These are phyloP conservation scores for Colinus virginianus DNA, from an alignment of 2,113 vertebrate genomes.

Conservation along the genomic window DNA sequence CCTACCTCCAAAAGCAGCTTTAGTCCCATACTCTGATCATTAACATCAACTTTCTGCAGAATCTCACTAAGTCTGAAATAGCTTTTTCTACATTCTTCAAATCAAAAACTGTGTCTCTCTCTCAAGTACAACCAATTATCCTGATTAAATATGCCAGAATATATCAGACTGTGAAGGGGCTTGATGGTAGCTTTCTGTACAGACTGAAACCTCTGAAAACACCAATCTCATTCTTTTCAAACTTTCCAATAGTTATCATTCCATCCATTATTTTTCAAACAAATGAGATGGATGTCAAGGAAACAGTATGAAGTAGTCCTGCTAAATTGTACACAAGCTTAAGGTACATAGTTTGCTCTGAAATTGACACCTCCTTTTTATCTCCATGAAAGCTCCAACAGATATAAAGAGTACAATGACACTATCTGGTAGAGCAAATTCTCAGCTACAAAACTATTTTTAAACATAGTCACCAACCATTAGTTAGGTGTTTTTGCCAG, in stretches of 20 bases:
- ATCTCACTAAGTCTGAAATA: neutral
- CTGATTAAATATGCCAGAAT: slow-evolving; percentile 3
- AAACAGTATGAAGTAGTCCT: slow-evolving; percentile 15
- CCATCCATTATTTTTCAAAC: slow-evolving; percentile 17
- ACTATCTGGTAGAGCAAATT: too few relatives aligned
- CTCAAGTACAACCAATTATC: neutral
- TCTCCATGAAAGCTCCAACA: too few relatives aligned
- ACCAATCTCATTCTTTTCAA: neutral
- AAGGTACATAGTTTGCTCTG: neutral
- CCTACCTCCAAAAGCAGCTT: neutral
- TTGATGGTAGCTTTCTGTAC: neutral
- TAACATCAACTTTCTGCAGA: neutral
- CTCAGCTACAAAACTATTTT: too few relatives aligned
- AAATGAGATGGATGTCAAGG: neutral
- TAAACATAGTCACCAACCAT: too few relatives aligned
- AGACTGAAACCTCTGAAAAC: neutral
- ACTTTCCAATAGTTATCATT: neutral
- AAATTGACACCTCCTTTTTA: too few relatives aligned
- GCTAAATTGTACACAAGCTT: neutral
- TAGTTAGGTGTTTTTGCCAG: too few relatives aligned
- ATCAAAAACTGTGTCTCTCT: neutral
- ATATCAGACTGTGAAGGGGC: neutral
- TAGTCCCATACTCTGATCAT: neutral
- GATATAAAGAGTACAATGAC: too few relatives aligned
- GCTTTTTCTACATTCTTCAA: neutral